Conservation (phyloP, 2,797 vertebrate genomes). For the Poeciliopsis infans region DNA sequence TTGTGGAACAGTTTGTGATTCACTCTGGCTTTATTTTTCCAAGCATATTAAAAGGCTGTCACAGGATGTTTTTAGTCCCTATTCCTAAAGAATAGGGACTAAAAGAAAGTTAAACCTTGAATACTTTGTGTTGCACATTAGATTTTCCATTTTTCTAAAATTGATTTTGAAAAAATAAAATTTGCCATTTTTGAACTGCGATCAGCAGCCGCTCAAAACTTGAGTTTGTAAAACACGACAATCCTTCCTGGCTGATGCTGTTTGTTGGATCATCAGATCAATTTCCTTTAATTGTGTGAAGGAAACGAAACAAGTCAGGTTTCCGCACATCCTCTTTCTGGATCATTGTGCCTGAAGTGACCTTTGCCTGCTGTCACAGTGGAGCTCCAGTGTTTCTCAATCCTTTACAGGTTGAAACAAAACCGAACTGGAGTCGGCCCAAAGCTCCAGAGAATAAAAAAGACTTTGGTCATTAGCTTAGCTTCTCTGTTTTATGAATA, state of each 20-base stretch:
- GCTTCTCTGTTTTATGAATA: neutral
- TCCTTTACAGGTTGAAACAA: neutral
- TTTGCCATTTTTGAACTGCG: too few species aligned
- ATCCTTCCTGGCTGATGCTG: neutral
- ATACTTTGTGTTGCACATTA: too few species aligned
- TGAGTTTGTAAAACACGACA: neutral
- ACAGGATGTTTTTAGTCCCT: too few species aligned
- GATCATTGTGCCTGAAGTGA: neutral
- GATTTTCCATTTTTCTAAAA: too few species aligned
- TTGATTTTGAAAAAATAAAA: too few species aligned
- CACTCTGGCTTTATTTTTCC: too few species aligned
- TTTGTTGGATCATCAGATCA: neutral
- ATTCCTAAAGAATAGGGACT: too few species aligned
- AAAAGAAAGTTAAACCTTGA: too few species aligned
- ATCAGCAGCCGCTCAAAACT: too few species aligned
- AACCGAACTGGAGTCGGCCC: neutral
- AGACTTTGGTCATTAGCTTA: neutral
- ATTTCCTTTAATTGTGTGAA: neutral
- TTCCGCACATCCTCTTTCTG: slow-evolving; percentile 31
- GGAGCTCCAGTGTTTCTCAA: neutral
- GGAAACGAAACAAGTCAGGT: slow-evolving; percentile 38
- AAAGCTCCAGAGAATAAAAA: neutral
- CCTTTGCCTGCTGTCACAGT: neutral
- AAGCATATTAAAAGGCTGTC: too few species aligned
- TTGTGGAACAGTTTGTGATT: too few species aligned